phyloP scores from a whole-genome alignment of 1,140 invertebrate species.

The Sitobion miscanthi region DNA sequence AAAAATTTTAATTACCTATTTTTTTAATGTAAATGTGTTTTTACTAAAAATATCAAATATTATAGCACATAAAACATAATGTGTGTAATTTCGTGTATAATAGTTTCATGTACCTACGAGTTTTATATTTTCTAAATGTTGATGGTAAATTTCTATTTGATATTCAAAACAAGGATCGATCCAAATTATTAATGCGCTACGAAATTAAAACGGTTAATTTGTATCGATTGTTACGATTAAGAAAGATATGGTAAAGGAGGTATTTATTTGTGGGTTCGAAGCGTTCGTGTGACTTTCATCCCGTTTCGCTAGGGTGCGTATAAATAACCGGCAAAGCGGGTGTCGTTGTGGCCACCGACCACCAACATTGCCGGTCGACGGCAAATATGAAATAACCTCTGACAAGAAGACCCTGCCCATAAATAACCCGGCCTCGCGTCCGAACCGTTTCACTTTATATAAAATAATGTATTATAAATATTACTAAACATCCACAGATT shows the following conservation, averaged over 20 bases:
- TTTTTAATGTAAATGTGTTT: too few relatives aligned
- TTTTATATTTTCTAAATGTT: too few relatives aligned
- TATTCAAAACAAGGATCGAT: too few relatives aligned
- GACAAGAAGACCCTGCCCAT: slow-evolving; percentile 6
- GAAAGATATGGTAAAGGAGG: background rate
- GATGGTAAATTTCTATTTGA: too few relatives aligned
- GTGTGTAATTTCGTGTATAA: too few relatives aligned
- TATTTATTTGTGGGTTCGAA: slow-evolving; percentile 3
- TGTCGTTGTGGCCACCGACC: background rate
- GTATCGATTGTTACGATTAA: background rate
- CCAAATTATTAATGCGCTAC: background rate
- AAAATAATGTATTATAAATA: slow-evolving; percentile 51
- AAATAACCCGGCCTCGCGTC: background rate
- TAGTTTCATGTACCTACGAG: too few relatives aligned
- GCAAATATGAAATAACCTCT: slow-evolving; percentile 49
- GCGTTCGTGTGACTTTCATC: background rate
- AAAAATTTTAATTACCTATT: too few relatives aligned
- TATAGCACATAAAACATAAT: too few relatives aligned
- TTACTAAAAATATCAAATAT: too few relatives aligned
- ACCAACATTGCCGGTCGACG: background rate
- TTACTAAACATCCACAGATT: slow-evolving; percentile 9
- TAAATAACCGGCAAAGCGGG: background rate
- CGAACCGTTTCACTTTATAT: slow-evolving; percentile 35
- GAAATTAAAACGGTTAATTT: background rate
- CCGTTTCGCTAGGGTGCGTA: background rate